phyloP scores from a whole-genome alignment of 1,140 invertebrate genomes.

The Drosophila saltans region DNA sequence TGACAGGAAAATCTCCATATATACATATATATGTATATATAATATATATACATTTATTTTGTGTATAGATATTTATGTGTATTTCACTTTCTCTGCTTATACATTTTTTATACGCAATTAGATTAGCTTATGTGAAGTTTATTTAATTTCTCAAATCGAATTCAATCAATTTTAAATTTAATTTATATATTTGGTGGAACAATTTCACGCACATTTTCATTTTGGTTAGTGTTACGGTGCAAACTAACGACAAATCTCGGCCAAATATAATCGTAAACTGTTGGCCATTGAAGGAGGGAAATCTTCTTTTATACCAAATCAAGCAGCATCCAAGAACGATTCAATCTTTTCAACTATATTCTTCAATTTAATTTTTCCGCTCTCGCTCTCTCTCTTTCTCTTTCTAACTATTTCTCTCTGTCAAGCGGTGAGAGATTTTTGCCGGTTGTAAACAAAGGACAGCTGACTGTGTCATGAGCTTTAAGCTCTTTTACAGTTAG shows the following conservation, averaged over 20 bases:
- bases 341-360: slow-evolving; percentile 11
- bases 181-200: background rate
- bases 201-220: slow-evolving; percentile 7
- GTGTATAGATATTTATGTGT: background rate
- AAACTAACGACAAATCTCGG: slow-evolving; percentile 10
- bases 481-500: slow-evolving; percentile 9
- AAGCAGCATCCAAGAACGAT: slow-evolving; percentile 11
- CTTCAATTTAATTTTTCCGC: slow-evolving; percentile 6
- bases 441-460: slow-evolving; percentile 68
- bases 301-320: slow-evolving; percentile 10
- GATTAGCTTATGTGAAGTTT: background rate
- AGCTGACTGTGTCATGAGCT: slow-evolving; percentile 43
- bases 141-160: slow-evolving; percentile 1
- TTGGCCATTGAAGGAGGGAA: background rate
- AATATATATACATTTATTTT: background rate
- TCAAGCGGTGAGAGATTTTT: slow-evolving; percentile 1
- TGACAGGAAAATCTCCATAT: slow-evolving; percentile 32
- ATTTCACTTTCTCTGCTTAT: background rate
- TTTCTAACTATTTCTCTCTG: background rate
- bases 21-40: background rate
- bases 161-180: background rate
- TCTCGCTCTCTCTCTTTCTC: background rate
- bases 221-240: background rate
- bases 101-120: background rate
- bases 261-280: slow-evolving; percentile 7